phyloP scores from a whole-genome alignment of 2,888 invertebrate genomes.

The Myopa tessellatipennis region DNA sequence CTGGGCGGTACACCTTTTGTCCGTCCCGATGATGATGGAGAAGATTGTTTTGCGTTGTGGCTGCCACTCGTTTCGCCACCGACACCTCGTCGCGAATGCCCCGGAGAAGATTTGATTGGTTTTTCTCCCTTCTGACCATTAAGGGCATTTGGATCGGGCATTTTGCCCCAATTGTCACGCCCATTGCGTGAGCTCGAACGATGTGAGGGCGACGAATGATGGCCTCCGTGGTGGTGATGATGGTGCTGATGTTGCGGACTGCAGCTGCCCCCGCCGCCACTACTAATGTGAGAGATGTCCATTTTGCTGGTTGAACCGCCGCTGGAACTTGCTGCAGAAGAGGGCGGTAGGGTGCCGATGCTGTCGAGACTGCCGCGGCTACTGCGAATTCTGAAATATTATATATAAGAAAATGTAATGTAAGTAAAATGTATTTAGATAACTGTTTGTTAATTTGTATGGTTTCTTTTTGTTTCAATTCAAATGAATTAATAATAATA shows the following conservation, averaged over 20 bases:
- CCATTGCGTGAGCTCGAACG: constrained; percentile 60
- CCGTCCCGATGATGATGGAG: constrained; percentile 62
- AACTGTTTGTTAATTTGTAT: too few species aligned
- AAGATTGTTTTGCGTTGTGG: constrained; percentile 60
- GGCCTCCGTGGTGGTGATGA: constrained; percentile 39
- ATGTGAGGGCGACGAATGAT: constrained; percentile 44
- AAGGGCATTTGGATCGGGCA: constrained; percentile 61
- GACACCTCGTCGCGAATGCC: constrained; percentile 64
- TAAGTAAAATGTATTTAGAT: background rate
- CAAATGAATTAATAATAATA: too few species aligned
- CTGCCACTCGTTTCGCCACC: constrained; percentile 62
- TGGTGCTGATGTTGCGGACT: constrained; percentile 50
- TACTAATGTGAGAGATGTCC: constrained; percentile 50
- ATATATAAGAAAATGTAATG: too few species aligned
- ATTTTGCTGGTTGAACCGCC: constrained; percentile 56
- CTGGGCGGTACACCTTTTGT: constrained; percentile 84
- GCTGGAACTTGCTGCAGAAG: constrained; percentile 63
- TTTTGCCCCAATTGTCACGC: constrained; percentile 67
- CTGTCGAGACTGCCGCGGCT: constrained; percentile 68
- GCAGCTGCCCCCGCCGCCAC: constrained; percentile 43
- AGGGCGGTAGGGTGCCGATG: constrained; percentile 64
- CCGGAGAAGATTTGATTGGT: constrained; percentile 67
- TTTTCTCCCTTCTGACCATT: constrained; percentile 64
- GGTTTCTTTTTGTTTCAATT: too few species aligned
- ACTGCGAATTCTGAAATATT: constrained; percentile 64